phyloP scores from a whole-genome alignment of 37 sponge, comb jelly and placozoan species.

The Spongilla lacustris region DNA sequence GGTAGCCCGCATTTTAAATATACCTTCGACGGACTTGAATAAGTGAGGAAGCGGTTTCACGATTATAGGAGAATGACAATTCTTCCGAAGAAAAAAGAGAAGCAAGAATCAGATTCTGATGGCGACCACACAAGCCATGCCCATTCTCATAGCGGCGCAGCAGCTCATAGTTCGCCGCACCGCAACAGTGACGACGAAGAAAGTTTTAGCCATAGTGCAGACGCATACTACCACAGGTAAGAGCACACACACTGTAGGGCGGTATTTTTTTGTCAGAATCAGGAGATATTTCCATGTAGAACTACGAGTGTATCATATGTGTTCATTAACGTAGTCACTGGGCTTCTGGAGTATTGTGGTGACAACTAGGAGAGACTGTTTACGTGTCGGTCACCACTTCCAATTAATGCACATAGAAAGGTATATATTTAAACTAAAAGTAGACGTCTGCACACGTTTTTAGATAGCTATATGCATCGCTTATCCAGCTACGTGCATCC shows the following conservation, averaged over 20 bases:
- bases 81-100: constrained; percentile 82
- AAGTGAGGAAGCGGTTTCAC: too few relatives aligned
- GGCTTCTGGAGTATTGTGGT: background rate
- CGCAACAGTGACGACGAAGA: constrained; percentile 4
- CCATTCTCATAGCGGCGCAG: constrained; percentile 21
- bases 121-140: constrained; percentile 21
- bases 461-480: too few relatives aligned
- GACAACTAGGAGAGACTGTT: background rate
- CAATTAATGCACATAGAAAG: background rate
- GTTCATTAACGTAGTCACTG: too few relatives aligned
- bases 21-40: too few relatives aligned
- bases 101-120: constrained; percentile 72
- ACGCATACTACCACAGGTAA: background rate
- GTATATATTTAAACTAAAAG: background rate
- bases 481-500: too few relatives aligned
- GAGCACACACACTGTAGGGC: background rate
- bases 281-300: too few relatives aligned
- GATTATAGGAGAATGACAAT: constrained; percentile 76
- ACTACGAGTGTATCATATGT: too few relatives aligned
- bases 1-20: too few relatives aligned
- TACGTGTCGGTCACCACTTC: background rate
- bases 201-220: background rate
- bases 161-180: background rate
- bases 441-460: too few relatives aligned
- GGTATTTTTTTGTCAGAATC: too few relatives aligned